These are phyloP conservation scores for Petromus typicus DNA, from an alignment of 2,113 vertebrate genomes.

Conservation along the genomic window DNA sequence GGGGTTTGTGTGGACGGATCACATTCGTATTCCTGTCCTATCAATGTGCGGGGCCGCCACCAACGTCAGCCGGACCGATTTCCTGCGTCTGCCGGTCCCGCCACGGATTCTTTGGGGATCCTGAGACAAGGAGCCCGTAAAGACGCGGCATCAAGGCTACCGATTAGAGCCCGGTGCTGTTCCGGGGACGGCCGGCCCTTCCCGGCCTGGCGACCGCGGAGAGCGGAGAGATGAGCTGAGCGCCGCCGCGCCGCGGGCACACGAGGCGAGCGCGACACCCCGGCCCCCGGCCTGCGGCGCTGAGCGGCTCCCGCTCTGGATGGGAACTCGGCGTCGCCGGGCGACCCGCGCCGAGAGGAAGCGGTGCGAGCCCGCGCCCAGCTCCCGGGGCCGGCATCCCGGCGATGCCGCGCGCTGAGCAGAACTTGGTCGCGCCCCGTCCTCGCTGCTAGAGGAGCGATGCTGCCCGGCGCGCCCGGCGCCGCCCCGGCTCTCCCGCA, in stretches of 20 bases:
- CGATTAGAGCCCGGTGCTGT: conserved; percentile 59
- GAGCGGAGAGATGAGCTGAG: conserved; percentile 43
- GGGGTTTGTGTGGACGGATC: conserved; percentile 82
- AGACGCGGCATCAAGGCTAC: conserved; percentile 70
- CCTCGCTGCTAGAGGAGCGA: conserved; percentile 86
- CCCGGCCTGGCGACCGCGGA: conserved; percentile 49
- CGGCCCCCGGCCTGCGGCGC: no score
- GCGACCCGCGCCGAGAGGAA: conserved; percentile 82
- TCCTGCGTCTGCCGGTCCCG: conserved; percentile 87
- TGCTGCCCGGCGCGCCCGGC: conserved; percentile 90
- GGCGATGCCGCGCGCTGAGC: conserved; percentile 88
- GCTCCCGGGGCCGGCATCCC: conserved; percentile 84
- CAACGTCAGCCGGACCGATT: conserved; percentile 91
- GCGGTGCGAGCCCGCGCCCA: conserved; percentile 82
- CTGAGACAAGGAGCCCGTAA: conserved; percentile 73
- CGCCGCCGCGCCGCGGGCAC: conserved; percentile 57
- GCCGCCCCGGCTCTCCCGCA: conserved; percentile 84
- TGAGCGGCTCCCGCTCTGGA: conserved; percentile 85
- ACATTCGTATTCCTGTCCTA: conserved; percentile 91
- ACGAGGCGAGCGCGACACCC: conserved; percentile 59
- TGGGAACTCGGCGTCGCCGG: conserved; percentile 88
- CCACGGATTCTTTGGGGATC: conserved; percentile 87
- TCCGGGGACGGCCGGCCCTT: conserved; percentile 57
- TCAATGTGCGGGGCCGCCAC: conserved; percentile 87
- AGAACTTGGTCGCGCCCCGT: conserved; percentile 82